Conservation (phyloP, 2,888 invertebrate genomes). For the Unio delphinus region DNA sequence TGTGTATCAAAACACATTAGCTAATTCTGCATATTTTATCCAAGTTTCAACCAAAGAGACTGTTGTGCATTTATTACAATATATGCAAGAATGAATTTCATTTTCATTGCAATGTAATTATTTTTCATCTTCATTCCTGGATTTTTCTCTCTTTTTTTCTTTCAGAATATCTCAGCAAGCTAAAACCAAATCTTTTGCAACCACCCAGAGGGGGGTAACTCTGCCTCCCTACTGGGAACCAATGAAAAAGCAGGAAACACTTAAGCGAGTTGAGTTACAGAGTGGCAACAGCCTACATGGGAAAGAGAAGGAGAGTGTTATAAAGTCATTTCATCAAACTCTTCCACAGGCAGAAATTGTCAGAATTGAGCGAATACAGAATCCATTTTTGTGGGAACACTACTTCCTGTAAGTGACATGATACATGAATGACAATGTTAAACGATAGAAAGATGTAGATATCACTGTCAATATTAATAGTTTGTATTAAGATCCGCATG, state of each 20-base stretch:
- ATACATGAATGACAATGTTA: too few relatives aligned
- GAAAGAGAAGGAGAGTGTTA: slow-evolving; percentile 39
- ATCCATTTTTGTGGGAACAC: slow-evolving; percentile 42
- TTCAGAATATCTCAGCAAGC: slow-evolving; percentile 21
- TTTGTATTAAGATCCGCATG: too few relatives aligned
- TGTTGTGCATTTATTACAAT: too few relatives aligned
- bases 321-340: slow-evolving; percentile 34
- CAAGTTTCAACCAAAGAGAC: too few relatives aligned
- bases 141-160: background rate
- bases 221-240: slow-evolving; percentile 39
- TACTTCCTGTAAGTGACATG: slow-evolving; percentile 39
- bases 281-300: slow-evolving; percentile 19
- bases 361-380: slow-evolving; percentile 44
- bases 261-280: slow-evolving; percentile 19
- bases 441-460: too few relatives aligned
- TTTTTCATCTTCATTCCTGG: too few relatives aligned
- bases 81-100: too few relatives aligned
- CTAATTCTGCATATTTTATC: too few relatives aligned
- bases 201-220: slow-evolving; percentile 19
- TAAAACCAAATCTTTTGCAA: slow-evolving; percentile 7
- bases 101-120: too few relatives aligned
- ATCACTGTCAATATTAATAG: too few relatives aligned
- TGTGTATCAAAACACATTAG: too few relatives aligned
- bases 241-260: slow-evolving; percentile 18
- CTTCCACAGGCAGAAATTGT: slow-evolving; percentile 43